Base-by-base conservation (phyloP, 2,888 invertebrate genomes). In the Deilephila porcellus region DNA sequence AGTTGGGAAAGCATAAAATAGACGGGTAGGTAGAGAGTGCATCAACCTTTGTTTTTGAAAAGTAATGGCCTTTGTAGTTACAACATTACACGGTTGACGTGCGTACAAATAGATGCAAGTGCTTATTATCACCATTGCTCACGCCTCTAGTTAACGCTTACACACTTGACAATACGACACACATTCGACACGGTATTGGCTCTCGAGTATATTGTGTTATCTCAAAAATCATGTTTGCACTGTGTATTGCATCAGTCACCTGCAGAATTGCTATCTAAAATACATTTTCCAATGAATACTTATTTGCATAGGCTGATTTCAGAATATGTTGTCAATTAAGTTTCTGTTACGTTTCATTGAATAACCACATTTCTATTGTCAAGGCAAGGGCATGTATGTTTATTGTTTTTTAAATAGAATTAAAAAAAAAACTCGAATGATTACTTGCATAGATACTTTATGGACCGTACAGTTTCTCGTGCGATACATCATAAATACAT, bases 81-180 rank as follows among this genome's bases (percentile, higher is more conserved):
- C 76, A 76, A 74, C 80, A 79, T 80, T 81, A 79, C 75, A 73
- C 25, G 74, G 75, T 82, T 82, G 83, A 85, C 80, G 80, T 77
- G 75, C 79, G 80, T 82, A 82, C 80, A 82, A 84, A 86, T 83
- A 82, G 83, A 85, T 84, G 82, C 78, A 81, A 84, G 83, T 83
- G 80, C 84, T 83, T 82, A 84, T 82, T 85, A 86, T 82, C 83
- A 83, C 79, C 75, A 78, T 79, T 80, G 78, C 77, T 75, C 79
- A 74, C 81, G 80, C 77, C 75, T 82, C 76, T 75, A 72, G 77
- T 81, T 80, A 78, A 81, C 77, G 76, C 78, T 77, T 77, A 81
- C 76, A 76, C 82, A 83, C 82, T 84, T 81, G 80, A 82, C 75
- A 75, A 77, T 75, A 73, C 71, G 79, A 78, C 80, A 79, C 72